Conservation (phyloP, 2,797 vertebrate genomes). For the Decapterus maruadsi region DNA sequence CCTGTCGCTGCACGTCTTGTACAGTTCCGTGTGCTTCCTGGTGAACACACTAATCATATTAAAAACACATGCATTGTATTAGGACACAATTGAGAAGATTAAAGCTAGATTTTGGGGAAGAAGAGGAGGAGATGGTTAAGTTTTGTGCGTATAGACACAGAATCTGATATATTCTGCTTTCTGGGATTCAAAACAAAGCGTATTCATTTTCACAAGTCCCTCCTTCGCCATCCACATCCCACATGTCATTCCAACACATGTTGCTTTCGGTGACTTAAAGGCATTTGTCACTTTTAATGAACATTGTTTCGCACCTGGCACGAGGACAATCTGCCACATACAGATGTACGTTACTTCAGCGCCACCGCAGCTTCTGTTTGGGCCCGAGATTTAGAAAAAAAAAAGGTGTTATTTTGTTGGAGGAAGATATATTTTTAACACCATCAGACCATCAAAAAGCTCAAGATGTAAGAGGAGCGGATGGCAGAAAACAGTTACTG, state of each 20-base stretch:
- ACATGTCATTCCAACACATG: conserved; percentile 71
- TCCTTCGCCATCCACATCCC: conserved; percentile 60
- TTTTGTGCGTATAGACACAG: neutral
- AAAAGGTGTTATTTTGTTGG: conserved; percentile 82
- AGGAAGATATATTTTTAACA: conserved; percentile 82
- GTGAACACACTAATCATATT: no score
- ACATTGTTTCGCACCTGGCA: conserved; percentile 81
- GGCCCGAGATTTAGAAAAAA: conserved; percentile 65
- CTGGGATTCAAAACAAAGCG: conserved; percentile 62
- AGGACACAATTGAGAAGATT: neutral
- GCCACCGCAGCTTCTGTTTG: conserved; percentile 60
- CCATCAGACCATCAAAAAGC: conserved; percentile 74
- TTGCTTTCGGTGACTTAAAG: conserved; percentile 71
- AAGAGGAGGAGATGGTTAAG: neutral
- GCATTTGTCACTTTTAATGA: conserved; percentile 85
- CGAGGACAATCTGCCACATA: conserved; percentile 69
- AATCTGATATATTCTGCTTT: conserved; percentile 23
- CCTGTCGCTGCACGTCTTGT: no score
- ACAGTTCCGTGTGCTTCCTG: no score
- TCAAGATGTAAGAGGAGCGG: conserved; percentile 68
- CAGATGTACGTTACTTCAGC: conserved; percentile 76
- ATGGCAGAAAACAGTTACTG: conserved; percentile 65
- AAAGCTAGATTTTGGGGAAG: neutral
- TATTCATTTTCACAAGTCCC: conserved; percentile 62
- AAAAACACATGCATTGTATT: no score